Conservation (phyloP, 2,113 vertebrate species). For the Archocentrus centrarchus region DNA sequence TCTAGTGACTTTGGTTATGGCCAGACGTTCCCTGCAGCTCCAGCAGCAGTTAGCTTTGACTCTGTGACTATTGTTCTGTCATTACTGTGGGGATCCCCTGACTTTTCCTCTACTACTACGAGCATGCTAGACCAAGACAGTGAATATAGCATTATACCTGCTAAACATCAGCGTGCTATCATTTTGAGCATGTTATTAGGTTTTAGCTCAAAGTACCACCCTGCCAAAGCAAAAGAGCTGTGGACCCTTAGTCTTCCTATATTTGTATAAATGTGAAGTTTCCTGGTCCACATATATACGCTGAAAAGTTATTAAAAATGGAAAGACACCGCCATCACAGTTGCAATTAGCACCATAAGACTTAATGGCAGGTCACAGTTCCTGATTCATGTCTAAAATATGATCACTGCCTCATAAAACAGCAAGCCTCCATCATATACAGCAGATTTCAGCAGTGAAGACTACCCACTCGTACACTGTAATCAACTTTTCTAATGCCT, state of each 20-base stretch:
- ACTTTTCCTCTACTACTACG: neutral
- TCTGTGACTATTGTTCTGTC: neutral
- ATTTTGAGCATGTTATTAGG: fast-evolving
- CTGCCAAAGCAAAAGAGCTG: neutral
- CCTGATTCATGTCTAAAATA: neutral
- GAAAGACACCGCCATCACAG: neutral
- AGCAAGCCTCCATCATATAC: neutral
- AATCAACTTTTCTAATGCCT: neutral
- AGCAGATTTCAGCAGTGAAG: neutral
- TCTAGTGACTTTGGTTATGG: neutral
- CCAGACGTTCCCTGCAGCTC: neutral
- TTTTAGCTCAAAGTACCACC: neutral
- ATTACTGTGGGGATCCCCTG: neutral
- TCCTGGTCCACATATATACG: neutral
- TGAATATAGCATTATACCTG: neutral
- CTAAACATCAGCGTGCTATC: neutral
- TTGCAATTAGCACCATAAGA: neutral
- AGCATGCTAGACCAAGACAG: neutral
- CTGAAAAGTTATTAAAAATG: neutral
- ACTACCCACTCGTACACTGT: neutral
- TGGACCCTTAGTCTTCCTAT: neutral
- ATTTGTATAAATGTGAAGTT: neutral
- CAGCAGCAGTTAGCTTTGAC: neutral
- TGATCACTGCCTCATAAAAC: neutral
- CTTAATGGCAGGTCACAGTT: neutral